Conservation (phyloP, 1,140 invertebrate species). For the Drosophila willistoni region DNA sequence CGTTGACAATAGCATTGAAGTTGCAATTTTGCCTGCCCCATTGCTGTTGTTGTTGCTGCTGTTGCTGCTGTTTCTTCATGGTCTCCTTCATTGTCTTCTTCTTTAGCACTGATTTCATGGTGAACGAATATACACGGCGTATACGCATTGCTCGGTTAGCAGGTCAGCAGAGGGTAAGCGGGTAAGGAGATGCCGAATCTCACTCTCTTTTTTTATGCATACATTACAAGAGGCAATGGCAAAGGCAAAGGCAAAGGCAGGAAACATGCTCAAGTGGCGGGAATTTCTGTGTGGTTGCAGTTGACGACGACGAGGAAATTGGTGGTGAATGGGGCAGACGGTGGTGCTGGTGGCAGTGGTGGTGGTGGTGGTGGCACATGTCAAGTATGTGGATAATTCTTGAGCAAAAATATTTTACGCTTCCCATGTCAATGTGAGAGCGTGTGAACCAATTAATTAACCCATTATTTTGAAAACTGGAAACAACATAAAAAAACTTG, state of each 20-base stretch:
- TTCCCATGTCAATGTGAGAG: constrained; percentile 68
- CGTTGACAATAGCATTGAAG: constrained; percentile 79
- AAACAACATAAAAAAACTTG: constrained; percentile 22
- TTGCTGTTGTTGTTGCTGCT: too few species aligned
- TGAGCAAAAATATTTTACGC: constrained; percentile 22
- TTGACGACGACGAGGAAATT: not conserved
- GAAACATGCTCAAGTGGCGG: constrained; percentile 80
- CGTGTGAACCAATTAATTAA: constrained; percentile 58
- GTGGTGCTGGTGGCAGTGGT: too few species aligned
- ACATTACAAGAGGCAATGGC: constrained; percentile 35
- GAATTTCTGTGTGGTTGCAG: constrained; percentile 32
- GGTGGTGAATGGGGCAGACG: not conserved
- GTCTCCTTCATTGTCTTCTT: constrained; percentile 1
- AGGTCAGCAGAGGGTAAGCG: not conserved
- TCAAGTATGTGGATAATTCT: constrained; percentile 51
- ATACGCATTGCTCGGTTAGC: constrained; percentile 58
- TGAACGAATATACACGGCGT: constrained; percentile 56
- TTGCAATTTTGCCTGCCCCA: constrained; percentile 37
- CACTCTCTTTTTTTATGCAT: constrained; percentile 47
- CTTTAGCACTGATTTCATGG: constrained; percentile 65
- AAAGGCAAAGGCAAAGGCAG: constrained; percentile 40
- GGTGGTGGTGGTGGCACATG: constrained; percentile 22
- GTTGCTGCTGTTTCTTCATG: too few species aligned
- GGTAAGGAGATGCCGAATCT: constrained; percentile 25
- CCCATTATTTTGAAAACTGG: constrained; percentile 20